Evolutionary conservation across 2,113 vertebrate genomes (phyloP).

Genomic region (Phoxinus phoxinus): DNA sequence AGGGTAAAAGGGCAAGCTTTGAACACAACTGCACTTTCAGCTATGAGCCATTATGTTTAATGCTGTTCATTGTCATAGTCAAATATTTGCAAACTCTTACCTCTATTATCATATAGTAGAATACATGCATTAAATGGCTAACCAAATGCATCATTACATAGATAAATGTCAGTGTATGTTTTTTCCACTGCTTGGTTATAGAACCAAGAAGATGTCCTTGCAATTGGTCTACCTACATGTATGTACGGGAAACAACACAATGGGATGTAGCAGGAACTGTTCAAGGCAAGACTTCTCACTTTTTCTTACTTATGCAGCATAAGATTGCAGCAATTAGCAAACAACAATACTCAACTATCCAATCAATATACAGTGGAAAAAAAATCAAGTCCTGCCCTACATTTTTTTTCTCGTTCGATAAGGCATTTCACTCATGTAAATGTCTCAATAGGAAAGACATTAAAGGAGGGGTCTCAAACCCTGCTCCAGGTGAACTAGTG

Average conservation of each 20-base stretch:
- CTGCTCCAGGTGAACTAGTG: no score
- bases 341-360: no score
- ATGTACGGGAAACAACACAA: background rate
- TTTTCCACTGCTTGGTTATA: background rate
- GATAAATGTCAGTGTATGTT: background rate
- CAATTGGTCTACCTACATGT: background rate
- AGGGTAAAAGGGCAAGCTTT: background rate
- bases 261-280: background rate
- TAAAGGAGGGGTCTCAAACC: no score
- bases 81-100: conserved; percentile 12
- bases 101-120: background rate
- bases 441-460: no score
- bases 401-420: no score
- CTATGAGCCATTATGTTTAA: background rate
- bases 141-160: background rate
- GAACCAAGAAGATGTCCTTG: background rate
- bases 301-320: no score
- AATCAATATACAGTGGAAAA: no score
- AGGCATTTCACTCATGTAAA: no score
- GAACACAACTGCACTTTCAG: no score
- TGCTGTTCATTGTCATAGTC: background rate
- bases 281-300: background rate
- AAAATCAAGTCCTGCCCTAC: no score
- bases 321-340: no score
- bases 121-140: background rate